A percentile compares a stretch with the other conserved stretches of the same genome.
These are phyloP conservation scores for Caranx melampygus DNA, from an alignment of 2,113 vertebrate genomes.

Conservation along the genomic window DNA sequence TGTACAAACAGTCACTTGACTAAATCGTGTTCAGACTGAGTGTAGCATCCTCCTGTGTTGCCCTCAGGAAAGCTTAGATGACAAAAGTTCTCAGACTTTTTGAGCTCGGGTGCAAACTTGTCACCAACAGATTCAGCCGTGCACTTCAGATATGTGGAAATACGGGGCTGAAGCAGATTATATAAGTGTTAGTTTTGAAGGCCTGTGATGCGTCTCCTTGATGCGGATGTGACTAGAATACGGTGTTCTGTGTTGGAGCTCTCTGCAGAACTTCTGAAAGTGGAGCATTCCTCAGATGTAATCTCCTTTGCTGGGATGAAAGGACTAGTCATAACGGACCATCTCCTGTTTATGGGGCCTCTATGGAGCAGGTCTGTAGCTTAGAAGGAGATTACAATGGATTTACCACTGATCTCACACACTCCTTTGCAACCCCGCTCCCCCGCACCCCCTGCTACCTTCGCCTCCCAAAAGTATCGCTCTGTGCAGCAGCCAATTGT, in stretches of 20 bases:
- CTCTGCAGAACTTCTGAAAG: constrained; percentile 68
- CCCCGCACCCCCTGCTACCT: constrained; percentile 19
- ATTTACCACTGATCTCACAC: constrained; percentile 81
- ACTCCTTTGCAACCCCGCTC: constrained; percentile 71
- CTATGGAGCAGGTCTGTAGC: constrained; percentile 75
- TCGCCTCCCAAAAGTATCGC: constrained; percentile 60
- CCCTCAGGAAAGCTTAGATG: constrained; percentile 35
- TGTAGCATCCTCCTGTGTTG: constrained; percentile 1
- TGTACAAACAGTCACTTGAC: neutral
- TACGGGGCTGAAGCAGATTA: constrained; percentile 59
- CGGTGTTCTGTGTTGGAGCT: constrained; percentile 53
- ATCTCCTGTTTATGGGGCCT: constrained; percentile 79
- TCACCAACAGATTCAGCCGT: constrained; percentile 20
- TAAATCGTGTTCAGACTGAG: neutral
- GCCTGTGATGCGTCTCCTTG: constrained; percentile 57
- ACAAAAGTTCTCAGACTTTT: constrained; percentile 21
- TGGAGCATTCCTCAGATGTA: constrained; percentile 78
- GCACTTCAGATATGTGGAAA: constrained; percentile 29
- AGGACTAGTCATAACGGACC: constrained; percentile 80
- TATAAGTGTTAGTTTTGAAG: constrained; percentile 60
- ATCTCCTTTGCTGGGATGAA: constrained; percentile 83
- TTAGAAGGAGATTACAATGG: constrained; percentile 85
- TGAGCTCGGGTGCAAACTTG: constrained; percentile 34
- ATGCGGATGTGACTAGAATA: constrained; percentile 71
- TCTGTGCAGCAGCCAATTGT: constrained; percentile 54